Evolutionary conservation across 2,888 invertebrate species (phyloP), one percentile per base, ranked within the genome.

Genomic region (Tubulanus polymorphus): DNA sequence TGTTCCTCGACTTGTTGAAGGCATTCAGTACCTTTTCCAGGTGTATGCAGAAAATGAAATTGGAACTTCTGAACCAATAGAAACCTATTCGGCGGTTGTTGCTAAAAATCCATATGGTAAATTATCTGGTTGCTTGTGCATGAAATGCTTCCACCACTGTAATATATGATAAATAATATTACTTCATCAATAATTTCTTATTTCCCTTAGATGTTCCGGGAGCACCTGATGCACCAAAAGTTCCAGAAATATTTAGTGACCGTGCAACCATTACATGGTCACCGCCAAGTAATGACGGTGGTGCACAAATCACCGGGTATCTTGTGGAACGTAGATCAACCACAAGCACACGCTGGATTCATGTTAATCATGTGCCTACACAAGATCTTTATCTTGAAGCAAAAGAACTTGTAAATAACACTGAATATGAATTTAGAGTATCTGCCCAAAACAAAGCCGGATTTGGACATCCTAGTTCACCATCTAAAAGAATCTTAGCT

Each of bases 1-100:
- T 2, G 59, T 73, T 0, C 62, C 68, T 3, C 63, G 66, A 3
- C 84, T 97, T 18, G 86, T 89, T 30, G 94, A 94, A 78, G 94
- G 94, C 53, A 91, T 94, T 81, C 88, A 88, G 0, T 93, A 93
- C 73, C 88, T 91, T 73, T 93, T 93, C 85, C 84, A 92, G 20
- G 91, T 93, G 0, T 84, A 86, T 56, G 93, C 92, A 12, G 85
- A 91, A 27, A 93, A 92, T 82, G 88, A 90, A 65, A 94, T 94
- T 3, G 97, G 97, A 1, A 89, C 89, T 0, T 92, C 96, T 49
- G 91, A 91, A 63, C 89, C 95, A 0, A 92, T 93, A 15, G 41
- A 41, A 18, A 41, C 41, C 5, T 23, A 41, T 41, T 18, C 41
- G 20, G 41, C 41, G 20, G 23, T 41, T 23, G 23, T 41, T 18